phyloP scores from a whole-genome alignment of 2,113 vertebrate species.

The Otus sunia region DNA sequence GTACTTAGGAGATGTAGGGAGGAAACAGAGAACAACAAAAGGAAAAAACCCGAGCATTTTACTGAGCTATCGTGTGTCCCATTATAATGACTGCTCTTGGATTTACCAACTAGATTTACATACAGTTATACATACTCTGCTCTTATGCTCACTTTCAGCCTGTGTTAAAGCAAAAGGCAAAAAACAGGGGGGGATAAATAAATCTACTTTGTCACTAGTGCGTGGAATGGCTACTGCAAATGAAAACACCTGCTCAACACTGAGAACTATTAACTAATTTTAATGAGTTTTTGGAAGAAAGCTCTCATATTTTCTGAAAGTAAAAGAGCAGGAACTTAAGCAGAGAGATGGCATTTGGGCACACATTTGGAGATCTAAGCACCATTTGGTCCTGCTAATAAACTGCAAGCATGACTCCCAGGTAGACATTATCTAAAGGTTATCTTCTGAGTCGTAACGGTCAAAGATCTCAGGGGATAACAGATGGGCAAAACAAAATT shows the following conservation, averaged over 20 bases:
- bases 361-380: background rate
- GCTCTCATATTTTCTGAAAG: background rate
- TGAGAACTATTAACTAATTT: background rate
- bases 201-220: background rate
- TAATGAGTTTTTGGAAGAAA: background rate
- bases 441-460: background rate
- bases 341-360: background rate
- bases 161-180: background rate
- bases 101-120: background rate
- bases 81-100: background rate
- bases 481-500: background rate
- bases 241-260: background rate
- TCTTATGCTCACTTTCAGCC: background rate
- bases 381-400: background rate
- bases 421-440: background rate
- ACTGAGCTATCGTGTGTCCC: background rate
- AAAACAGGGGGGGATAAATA: background rate
- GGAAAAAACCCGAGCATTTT: background rate
- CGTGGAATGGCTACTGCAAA: background rate
- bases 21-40: constrained; percentile 1
- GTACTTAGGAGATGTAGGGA: background rate
- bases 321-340: background rate
- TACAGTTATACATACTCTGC: background rate
- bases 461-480: background rate
- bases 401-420: background rate